Evolutionary conservation across 2,113 vertebrate genomes (phyloP).

Genomic region (Zosterops lateralis): DNA sequence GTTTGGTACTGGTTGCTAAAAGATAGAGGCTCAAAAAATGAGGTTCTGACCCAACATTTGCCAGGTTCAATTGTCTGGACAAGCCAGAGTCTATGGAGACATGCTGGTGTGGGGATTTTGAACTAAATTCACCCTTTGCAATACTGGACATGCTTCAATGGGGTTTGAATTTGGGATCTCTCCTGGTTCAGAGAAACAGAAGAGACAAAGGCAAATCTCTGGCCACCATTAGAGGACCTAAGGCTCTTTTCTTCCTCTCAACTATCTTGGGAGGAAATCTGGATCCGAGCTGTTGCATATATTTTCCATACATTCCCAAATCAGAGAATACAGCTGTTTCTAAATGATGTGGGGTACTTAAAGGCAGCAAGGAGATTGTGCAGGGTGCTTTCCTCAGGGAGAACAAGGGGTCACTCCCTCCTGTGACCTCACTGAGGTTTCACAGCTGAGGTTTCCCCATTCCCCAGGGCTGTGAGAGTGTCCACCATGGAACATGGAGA

Average conservation of each 20-base stretch:
- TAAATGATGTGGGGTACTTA: too few relatives aligned
- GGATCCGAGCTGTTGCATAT: not conserved
- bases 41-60: not conserved
- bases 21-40: not conserved
- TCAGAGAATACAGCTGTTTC: not conserved
- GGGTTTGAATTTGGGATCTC: not conserved
- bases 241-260: not conserved
- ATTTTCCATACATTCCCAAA: not conserved
- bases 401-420: not conserved
- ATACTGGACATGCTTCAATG: not conserved
- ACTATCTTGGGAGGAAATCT: accelerated
- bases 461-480: not conserved
- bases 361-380: not conserved
- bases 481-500: not conserved
- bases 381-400: not conserved
- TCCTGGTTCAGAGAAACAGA: not conserved
- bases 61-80: not conserved
- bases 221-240: not conserved
- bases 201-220: not conserved
- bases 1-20: not conserved
- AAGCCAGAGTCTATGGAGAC: not conserved
- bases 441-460: not conserved
- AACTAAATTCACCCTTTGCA: not conserved
- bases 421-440: not conserved
- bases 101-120: accelerated